Conservation (phyloP, 2,113 vertebrate genomes). For the Apistogramma diplotaenia region DNA sequence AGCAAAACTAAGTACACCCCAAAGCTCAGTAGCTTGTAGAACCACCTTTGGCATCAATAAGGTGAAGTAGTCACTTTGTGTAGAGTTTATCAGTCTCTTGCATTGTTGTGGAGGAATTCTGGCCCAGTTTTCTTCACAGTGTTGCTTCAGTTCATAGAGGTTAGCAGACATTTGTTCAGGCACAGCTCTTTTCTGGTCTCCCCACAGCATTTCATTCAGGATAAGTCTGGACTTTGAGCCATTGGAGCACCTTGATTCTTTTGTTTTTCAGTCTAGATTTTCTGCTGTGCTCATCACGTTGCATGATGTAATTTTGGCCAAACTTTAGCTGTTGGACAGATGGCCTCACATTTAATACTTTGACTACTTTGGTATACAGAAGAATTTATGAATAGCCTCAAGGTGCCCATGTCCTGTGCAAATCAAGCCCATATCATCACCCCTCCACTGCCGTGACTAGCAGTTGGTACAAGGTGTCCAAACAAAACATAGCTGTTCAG, state of each 20-base stretch:
- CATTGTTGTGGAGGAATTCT: neutral
- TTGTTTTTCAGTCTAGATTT: neutral
- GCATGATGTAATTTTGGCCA: neutral
- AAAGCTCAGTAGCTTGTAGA: neutral
- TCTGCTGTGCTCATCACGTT: neutral
- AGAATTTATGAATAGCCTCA: neutral
- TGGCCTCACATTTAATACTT: neutral
- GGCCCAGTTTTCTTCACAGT: neutral
- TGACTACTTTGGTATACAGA: neutral
- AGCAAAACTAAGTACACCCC: neutral
- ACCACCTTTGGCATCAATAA: neutral
- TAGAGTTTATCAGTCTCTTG: neutral
- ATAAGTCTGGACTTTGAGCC: neutral
- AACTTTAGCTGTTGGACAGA: neutral
- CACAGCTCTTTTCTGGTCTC: too few species aligned
- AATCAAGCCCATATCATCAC: neutral
- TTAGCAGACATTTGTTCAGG: neutral
- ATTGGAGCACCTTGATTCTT: neutral
- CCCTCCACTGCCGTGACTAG: neutral
- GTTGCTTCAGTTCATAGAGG: neutral
- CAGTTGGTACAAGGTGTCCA: neutral
- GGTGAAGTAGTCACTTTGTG: neutral
- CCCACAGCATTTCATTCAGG: too few species aligned
- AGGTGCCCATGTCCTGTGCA: neutral
- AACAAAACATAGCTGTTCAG: too few species aligned